Evolutionary conservation across 1,140 invertebrate genomes (phyloP).

Genomic region (Metaphire vulgaris): DNA sequence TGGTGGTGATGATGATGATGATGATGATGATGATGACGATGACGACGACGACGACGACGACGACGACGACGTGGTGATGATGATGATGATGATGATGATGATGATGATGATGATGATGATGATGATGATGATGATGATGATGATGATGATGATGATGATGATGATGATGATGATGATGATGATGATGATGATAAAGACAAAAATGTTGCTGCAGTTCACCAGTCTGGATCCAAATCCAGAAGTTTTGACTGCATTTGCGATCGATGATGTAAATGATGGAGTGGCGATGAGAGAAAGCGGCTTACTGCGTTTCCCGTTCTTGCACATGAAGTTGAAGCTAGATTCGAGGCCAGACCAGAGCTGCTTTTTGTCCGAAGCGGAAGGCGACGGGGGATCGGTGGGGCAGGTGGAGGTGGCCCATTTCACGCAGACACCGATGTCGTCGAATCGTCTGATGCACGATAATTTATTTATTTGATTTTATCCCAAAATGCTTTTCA

Average conservation of each 20-base stretch:
- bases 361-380: neutral
- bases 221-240: too few species aligned
- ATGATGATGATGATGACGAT: slow-evolving; percentile 1
- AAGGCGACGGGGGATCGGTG: neutral
- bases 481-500: too few species aligned
- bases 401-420: neutral
- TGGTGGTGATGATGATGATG: slow-evolving; percentile 2
- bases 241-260: too few species aligned
- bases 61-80: neutral
- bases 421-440: neutral
- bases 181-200: too few species aligned
- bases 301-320: neutral
- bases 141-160: too few species aligned
- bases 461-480: too few species aligned
- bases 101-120: too few species aligned
- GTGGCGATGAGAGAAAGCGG: neutral
- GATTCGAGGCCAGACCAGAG: neutral
- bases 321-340: neutral
- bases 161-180: too few species aligned
- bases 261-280: neutral
- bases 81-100: too few species aligned
- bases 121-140: too few species aligned
- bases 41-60: neutral
- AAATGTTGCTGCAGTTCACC: too few species aligned
- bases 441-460: neutral